phyloP scores from a whole-genome alignment of 2,797 vertebrate species.

The Anguilla megastoma region DNA sequence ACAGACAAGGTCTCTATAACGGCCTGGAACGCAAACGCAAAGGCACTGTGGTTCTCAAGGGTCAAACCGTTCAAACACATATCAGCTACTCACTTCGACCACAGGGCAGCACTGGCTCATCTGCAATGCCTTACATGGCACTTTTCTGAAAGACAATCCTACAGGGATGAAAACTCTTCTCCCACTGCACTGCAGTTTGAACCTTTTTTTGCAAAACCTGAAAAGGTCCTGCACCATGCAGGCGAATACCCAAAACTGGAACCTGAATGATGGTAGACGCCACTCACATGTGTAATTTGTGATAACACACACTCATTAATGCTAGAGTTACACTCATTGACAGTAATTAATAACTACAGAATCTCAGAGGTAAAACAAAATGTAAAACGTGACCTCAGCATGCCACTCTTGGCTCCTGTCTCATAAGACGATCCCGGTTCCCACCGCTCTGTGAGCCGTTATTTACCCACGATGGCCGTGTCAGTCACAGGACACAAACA shows the following conservation, averaged over 20 bases:
- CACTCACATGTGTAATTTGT: background rate
- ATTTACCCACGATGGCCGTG: too few relatives aligned
- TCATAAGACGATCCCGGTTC: too few relatives aligned
- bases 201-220: background rate
- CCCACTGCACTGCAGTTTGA: background rate
- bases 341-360: background rate
- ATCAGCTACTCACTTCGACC: background rate
- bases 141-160: background rate
- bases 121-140: background rate
- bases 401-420: background rate
- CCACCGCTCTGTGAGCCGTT: too few relatives aligned
- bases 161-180: background rate
- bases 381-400: background rate
- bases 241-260: background rate
- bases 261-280: background rate
- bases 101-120: background rate
- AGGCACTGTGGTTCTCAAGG: background rate
- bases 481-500: too few relatives aligned
- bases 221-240: background rate
- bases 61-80: background rate
- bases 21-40: slow-evolving; percentile 59
- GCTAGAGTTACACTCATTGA: background rate
- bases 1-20: slow-evolving; percentile 83
- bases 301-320: background rate
- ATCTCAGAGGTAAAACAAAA: background rate